Base-by-base conservation (phyloP, 2,797 vertebrate genomes). In the Sardinella longiceps region DNA sequence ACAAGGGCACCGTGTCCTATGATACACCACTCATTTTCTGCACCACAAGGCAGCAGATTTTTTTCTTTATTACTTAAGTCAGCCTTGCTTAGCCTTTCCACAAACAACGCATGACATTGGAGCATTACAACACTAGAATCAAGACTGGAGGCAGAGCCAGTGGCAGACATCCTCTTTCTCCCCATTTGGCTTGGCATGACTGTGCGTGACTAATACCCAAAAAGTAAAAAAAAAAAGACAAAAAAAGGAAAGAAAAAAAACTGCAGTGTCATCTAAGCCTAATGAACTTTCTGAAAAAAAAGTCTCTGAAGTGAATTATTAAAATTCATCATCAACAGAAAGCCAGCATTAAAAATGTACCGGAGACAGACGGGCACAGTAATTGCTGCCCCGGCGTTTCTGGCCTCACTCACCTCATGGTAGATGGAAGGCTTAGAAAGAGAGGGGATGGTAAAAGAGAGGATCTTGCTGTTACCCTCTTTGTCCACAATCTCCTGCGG, bases 401-500 rank as follows among this genome's bases (percentile, higher is more conserved):
- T 37, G 43, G 51, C 20, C 1, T 37, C 14, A 46, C 94, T 89
- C 92, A 99, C 98, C 97, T 99, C 98, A 80, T 99, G 98, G 91
- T 99, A 99, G 93, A 99, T 96, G 14, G 98, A 99, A 43, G 98
- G 98, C 92, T 99, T 99, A 50, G 98, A 99, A 91, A 99, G 95
- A 0, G 98, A 98, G 48, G 98, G 98, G 86, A 99, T 99, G 70
- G 97, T 99, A 91, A 99, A 99, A 89, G 98, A 99, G 83, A 99
- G 95, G 88, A 99, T 96, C 93, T 97, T 98, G 94, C 97, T 97
- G 94, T 99, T 99, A 89, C 98, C 98, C 87, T 99, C 98, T 96
- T 98, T 98, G 94, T 99, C 98, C 90, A 98, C 97, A 83, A 99
- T 99, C 95, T 99, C 98, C 98, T 99, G 94, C 30, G 93, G 90